These are phyloP conservation scores for Drosophila fuyamai DNA, from an alignment of 1,140 invertebrate species.

Conservation along the genomic window DNA sequence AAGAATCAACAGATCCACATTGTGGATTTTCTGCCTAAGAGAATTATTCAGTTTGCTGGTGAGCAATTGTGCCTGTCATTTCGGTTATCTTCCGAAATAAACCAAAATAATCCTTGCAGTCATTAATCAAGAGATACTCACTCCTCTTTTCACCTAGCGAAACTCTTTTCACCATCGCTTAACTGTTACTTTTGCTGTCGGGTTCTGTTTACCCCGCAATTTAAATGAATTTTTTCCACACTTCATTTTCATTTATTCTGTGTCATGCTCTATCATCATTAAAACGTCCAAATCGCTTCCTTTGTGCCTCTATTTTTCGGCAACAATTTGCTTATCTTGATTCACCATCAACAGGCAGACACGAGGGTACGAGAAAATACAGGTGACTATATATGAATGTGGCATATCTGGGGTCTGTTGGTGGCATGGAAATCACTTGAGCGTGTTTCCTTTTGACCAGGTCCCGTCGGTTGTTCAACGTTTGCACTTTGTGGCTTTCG, in stretches of 20 bases:
- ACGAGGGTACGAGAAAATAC: constrained; percentile 34
- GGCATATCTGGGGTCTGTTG: constrained; percentile 9
- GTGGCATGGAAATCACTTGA: constrained; percentile 76
- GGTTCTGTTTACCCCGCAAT: constrained; percentile 45
- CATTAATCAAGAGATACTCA: constrained; percentile 41
- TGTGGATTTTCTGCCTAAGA: constrained; percentile 3
- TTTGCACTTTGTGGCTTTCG: constrained; percentile 54
- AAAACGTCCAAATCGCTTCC: constrained; percentile 81
- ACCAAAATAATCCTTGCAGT: constrained; percentile 29
- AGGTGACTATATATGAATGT: constrained; percentile 24
- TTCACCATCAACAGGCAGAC: constrained; percentile 64
- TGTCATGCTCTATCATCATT: constrained; percentile 83
- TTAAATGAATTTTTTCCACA: constrained; percentile 67
- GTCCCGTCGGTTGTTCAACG: constrained; percentile 45
- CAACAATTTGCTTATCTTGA: constrained; percentile 82
- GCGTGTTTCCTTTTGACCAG: constrained; percentile 75
- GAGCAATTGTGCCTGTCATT: constrained; percentile 23
- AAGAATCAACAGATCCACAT: constrained; percentile 9
- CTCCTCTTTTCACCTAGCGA: background rate
- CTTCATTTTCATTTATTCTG: constrained; percentile 72
- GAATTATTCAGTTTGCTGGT: background rate
- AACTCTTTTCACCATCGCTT: background rate
- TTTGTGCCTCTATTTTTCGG: constrained; percentile 74
- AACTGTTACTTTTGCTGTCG: constrained; percentile 9
- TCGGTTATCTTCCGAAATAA: background rate